Evolutionary conservation across 2,797 vertebrate genomes (phyloP).

Genomic region (Rhadinocentrus ornatus): DNA sequence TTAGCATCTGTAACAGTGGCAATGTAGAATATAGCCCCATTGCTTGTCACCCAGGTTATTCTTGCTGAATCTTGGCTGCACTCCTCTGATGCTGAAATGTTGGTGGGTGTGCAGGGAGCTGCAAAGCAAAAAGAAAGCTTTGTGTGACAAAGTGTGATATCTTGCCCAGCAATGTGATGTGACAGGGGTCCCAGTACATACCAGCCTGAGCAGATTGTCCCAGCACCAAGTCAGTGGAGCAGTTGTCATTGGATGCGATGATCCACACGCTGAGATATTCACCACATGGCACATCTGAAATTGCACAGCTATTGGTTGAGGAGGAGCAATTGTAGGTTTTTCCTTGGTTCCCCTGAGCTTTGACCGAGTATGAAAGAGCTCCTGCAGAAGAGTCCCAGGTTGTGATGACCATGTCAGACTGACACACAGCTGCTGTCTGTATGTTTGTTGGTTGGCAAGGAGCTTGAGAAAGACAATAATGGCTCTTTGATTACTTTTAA

Average conservation of each 20-base stretch:
- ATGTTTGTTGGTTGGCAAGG: conserved; percentile 80
- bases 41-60: conserved; percentile 70
- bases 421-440: conserved; percentile 63
- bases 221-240: conserved; percentile 72
- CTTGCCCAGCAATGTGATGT: not conserved
- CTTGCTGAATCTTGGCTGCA: conserved; percentile 73
- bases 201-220: conserved; percentile 75
- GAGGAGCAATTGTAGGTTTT: conserved; percentile 80
- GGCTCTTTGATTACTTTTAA: not conserved
- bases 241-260: conserved; percentile 75
- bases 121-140: conserved; percentile 11
- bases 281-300: conserved; percentile 75
- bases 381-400: conserved; percentile 79
- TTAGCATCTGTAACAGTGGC: conserved; percentile 54
- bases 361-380: conserved; percentile 74
- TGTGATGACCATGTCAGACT: conserved; percentile 55
- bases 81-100: conserved; percentile 44
- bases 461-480: conserved; percentile 42
- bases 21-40: conserved; percentile 66
- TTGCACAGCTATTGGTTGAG: conserved; percentile 69
- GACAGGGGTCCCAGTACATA: conserved; percentile 45
- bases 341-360: conserved; percentile 72
- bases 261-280: conserved; percentile 82
- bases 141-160: not conserved
- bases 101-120: conserved; percentile 81